phyloP scores from a whole-genome alignment of 1,140 invertebrate genomes.

The Diorhabda sublineata region DNA sequence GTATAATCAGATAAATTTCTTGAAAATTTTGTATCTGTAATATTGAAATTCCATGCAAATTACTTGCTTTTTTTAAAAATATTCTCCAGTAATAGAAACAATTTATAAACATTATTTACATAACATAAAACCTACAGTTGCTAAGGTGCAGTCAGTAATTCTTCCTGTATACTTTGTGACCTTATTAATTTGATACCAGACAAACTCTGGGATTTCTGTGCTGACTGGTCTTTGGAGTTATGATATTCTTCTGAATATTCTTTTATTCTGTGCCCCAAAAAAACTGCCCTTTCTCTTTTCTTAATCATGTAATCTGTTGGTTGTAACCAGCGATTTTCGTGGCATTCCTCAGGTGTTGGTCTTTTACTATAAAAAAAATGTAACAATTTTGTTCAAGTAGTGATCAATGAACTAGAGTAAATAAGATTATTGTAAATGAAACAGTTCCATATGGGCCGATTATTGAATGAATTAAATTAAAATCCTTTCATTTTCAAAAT shows the following conservation, averaged over 20 bases:
- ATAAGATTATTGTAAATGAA: too few relatives aligned
- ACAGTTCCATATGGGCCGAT: too few relatives aligned
- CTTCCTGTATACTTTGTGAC: slow-evolving; percentile 78
- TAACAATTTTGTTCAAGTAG: neutral
- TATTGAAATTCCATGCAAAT: too few relatives aligned
- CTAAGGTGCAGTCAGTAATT: slow-evolving; percentile 61
- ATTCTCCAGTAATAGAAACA: slow-evolving; percentile 17
- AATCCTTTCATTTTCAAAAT: too few relatives aligned
- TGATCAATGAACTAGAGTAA: too few relatives aligned
- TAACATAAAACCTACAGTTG: slow-evolving; percentile 23
- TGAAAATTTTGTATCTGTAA: neutral
- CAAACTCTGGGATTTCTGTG: slow-evolving; percentile 53
- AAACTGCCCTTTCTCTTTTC: slow-evolving; percentile 83
- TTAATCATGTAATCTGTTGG: slow-evolving; percentile 90
- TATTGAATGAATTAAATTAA: too few relatives aligned
- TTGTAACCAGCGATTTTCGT: slow-evolving; percentile 92
- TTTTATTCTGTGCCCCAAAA: slow-evolving; percentile 77
- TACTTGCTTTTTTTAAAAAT: slow-evolving; percentile 4
- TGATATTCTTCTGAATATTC: slow-evolving; percentile 76
- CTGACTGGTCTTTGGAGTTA: slow-evolving; percentile 56
- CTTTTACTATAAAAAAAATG: slow-evolving; percentile 70
- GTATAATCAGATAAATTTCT: neutral
- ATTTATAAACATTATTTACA: slow-evolving; percentile 34
- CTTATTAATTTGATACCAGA: slow-evolving; percentile 58
- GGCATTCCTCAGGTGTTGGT: slow-evolving; percentile 87